Evolutionary conservation across 1,140 invertebrate genomes (phyloP), one percentile per base, ranked within the genome.

Genomic region (Hesperophylax magnus): DNA sequence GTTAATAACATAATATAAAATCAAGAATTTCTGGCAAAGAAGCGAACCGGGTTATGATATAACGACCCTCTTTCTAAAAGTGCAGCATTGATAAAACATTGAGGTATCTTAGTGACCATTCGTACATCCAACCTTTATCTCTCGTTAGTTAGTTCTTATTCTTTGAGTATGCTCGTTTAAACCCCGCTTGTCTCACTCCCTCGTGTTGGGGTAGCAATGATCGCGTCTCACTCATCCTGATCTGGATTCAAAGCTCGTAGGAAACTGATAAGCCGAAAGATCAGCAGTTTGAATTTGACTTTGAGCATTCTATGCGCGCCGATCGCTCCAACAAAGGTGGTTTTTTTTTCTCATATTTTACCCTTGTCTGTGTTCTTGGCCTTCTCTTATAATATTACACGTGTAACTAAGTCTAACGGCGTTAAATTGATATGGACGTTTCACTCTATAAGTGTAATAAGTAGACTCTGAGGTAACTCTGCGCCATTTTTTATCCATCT

Each of bases 251-350:
- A 61, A 67, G 56, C 81, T 82, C 81, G 81, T 79, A 79, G 77
- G 5, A 24, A 67, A 79, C 81, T 79, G 81, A 82, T 82, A 82
- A 82, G 81, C 81, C 54, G 24, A 74, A 79, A 82, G 81, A 82
- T 82, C 81, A 82, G 77, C 81, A 82, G 71, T 82, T 79, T 56
- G 81, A 82, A 82, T 82, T 82, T 82, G 78, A 82, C 81, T 82
- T 82, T 82, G 81, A 77, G 77, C 77, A 75, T 81, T 78, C 77
- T 74, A 56, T 65, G 71, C 47, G 65, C 58, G 63, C 63, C 63
- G 27, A 67, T 67, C 63, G 39, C 39, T 72, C 69, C 39, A 24
- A 72, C 69, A 53, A 77, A 77, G 74, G 54, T 77, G 31, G 60
- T 56, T 74, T 77, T 77, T 76, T 76, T 39, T 34, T 39, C 17